Evolutionary conservation across 2,797 vertebrate species (phyloP).

Genomic region (Pseudotriccus pelzelni): DNA sequence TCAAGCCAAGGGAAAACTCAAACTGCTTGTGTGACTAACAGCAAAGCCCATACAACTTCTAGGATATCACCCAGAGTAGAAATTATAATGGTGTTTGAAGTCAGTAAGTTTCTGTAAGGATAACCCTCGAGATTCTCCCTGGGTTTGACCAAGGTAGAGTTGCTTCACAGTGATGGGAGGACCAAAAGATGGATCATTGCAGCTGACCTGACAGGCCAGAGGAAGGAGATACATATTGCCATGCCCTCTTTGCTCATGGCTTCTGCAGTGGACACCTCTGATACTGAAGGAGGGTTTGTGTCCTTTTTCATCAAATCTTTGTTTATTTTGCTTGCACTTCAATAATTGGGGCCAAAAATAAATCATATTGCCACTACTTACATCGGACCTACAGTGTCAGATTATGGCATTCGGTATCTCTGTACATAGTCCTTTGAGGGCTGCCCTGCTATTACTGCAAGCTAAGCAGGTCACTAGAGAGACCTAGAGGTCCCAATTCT

Average conservation of each 20-base stretch:
- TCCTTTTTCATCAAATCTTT: neutral
- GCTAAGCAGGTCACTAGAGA: slow-evolving; percentile 51
- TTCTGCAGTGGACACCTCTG: neutral
- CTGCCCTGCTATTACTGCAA: slow-evolving; percentile 48
- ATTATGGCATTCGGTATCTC: neutral
- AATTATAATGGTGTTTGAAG: neutral
- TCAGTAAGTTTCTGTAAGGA: neutral
- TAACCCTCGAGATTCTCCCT: neutral
- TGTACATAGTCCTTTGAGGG: neutral
- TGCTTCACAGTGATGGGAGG: neutral
- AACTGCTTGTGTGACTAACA: neutral
- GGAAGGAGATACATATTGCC: neutral
- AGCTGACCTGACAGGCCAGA: neutral
- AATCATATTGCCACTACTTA: neutral
- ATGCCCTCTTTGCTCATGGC: neutral
- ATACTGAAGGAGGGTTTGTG: fast-evolving
- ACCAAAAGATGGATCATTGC: neutral
- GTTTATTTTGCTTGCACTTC: neutral
- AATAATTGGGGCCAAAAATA: neutral
- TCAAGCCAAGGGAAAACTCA: neutral
- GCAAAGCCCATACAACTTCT: neutral
- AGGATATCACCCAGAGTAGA: neutral
- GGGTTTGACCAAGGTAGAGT: neutral
- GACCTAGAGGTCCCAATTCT: slow-evolving; percentile 51
- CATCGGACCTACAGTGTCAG: neutral